These are phyloP conservation scores for Nemoura dubitans DNA, from an alignment of 2,888 invertebrate genomes.

Conservation along the genomic window DNA sequence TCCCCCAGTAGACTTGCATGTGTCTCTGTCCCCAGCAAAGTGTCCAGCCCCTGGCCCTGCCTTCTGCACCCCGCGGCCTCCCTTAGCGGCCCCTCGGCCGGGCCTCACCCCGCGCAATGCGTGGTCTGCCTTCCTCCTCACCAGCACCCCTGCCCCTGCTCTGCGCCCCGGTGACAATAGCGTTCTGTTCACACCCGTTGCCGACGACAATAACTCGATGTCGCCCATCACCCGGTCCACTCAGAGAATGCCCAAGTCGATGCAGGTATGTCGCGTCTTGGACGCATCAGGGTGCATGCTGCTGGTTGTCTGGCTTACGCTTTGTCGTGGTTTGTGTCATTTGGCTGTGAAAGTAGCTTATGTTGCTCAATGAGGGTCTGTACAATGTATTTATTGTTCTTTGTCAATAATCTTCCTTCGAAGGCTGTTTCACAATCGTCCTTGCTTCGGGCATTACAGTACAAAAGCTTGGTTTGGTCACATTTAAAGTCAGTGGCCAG, in stretches of 20 bases:
- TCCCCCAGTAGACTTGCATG: slow-evolving; percentile 36
- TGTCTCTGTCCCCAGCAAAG: background rate
- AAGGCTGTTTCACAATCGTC: too few species aligned
- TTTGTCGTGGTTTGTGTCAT: slow-evolving; percentile 44
- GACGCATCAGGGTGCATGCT: background rate
- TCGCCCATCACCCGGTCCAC: slow-evolving; percentile 89
- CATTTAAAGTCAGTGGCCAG: too few species aligned
- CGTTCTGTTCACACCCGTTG: slow-evolving; percentile 63
- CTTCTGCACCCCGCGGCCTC: slow-evolving; percentile 32
- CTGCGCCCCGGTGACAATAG: slow-evolving; percentile 52
- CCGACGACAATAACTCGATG: slow-evolving; percentile 77
- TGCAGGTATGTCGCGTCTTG: slow-evolving; percentile 91
- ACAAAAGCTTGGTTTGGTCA: too few species aligned
- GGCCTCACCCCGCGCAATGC: slow-evolving; percentile 46
- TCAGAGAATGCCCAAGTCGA: slow-evolving; percentile 84
- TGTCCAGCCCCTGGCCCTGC: slow-evolving; percentile 38
- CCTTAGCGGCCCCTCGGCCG: slow-evolving; percentile 49
- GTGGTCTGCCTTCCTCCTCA: slow-evolving; percentile 46
- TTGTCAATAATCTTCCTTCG: too few species aligned
- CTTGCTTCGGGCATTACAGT: too few species aligned
- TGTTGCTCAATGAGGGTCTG: too few species aligned
- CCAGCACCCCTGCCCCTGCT: slow-evolving; percentile 53
- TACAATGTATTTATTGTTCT: too few species aligned
- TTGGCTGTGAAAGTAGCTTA: background rate
- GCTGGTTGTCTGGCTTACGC: slow-evolving; percentile 44